phyloP scores from a whole-genome alignment of 2,797 vertebrate genomes.

The Monodelphis domestica region DNA sequence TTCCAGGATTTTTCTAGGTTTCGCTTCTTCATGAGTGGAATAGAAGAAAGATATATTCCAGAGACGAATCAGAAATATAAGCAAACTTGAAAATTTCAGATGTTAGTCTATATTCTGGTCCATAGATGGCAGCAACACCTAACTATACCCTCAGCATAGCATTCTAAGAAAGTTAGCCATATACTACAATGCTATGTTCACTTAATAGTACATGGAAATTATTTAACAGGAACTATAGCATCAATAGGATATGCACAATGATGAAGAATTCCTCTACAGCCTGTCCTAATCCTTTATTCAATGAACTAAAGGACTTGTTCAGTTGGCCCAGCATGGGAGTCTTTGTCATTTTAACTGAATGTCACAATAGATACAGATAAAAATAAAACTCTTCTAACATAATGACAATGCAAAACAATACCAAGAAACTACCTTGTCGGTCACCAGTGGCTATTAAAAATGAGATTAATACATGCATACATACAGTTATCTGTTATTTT shows the following conservation, averaged over 20 bases:
- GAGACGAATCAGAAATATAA: not conserved
- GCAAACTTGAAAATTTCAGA: not conserved
- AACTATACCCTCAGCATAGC: not conserved
- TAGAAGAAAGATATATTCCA: not conserved
- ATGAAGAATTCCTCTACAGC: slow-evolving; percentile 57
- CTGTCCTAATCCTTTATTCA: slow-evolving; percentile 79
- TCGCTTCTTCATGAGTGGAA: not conserved
- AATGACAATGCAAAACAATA: slow-evolving; percentile 83
- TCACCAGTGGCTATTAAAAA: slow-evolving; percentile 83
- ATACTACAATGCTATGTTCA: slow-evolving; percentile 78
- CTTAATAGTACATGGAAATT: slow-evolving; percentile 81
- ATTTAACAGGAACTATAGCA: slow-evolving; percentile 81
- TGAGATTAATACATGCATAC: slow-evolving; percentile 82
- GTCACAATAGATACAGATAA: slow-evolving; percentile 83
- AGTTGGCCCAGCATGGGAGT: slow-evolving; percentile 80
- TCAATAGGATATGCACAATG: slow-evolving; percentile 81
- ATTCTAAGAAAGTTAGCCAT: slow-evolving; percentile 79
- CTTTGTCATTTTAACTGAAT: slow-evolving; percentile 84
- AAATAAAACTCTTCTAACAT: slow-evolving; percentile 85
- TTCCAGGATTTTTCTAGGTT: not conserved
- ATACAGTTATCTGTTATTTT: slow-evolving; percentile 80
- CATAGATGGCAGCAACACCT: slow-evolving; percentile 82
- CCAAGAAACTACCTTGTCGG: slow-evolving; percentile 78
- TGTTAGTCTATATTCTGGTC: slow-evolving; percentile 43
- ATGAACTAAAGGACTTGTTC: slow-evolving; percentile 80